Evolutionary conservation across 2,113 vertebrate genomes (phyloP).

Genomic region (Scatophagus argus): DNA sequence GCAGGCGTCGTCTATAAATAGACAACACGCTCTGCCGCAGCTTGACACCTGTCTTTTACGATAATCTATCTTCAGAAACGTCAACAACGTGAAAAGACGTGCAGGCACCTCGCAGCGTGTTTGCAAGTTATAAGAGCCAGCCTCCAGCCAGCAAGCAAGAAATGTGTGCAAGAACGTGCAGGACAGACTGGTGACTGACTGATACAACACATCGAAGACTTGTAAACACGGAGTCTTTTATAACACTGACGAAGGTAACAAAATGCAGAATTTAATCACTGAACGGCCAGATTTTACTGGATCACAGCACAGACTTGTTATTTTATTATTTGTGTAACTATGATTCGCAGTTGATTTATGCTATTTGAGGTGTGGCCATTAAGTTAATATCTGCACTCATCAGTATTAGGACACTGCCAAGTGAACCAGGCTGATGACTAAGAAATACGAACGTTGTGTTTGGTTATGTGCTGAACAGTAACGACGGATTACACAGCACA

Average conservation of each 20-base stretch:
- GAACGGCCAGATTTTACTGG: not conserved
- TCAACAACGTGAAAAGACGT: slow-evolving; percentile 28
- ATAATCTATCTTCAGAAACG: slow-evolving; percentile 3
- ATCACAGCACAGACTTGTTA: not conserved
- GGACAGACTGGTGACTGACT: slow-evolving; percentile 30
- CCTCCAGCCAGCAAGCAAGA: slow-evolving; percentile 17
- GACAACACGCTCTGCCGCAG: not conserved
- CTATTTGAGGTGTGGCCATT: slow-evolving; percentile 4
- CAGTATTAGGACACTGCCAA: not conserved
- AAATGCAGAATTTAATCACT: not conserved
- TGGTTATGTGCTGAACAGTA: not conserved
- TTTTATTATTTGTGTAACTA: not conserved
- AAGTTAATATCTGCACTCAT: not conserved
- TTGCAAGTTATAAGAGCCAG: slow-evolving; percentile 26
- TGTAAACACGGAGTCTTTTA: slow-evolving; percentile 21
- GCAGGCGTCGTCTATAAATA: slow-evolving; percentile 30
- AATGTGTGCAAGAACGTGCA: slow-evolving; percentile 38
- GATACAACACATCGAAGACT: slow-evolving; percentile 10
- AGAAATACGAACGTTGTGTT: not conserved
- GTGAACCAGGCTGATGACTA: not conserved
- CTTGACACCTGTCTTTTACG: slow-evolving; percentile 18
- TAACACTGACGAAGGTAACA: slow-evolving; percentile 34
- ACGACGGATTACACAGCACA: not conserved
- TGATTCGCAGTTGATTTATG: slow-evolving; percentile 22
- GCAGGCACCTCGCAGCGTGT: slow-evolving; percentile 4